Conservation (phyloP, 2,888 invertebrate species). For the Desoria tigrina region DNA sequence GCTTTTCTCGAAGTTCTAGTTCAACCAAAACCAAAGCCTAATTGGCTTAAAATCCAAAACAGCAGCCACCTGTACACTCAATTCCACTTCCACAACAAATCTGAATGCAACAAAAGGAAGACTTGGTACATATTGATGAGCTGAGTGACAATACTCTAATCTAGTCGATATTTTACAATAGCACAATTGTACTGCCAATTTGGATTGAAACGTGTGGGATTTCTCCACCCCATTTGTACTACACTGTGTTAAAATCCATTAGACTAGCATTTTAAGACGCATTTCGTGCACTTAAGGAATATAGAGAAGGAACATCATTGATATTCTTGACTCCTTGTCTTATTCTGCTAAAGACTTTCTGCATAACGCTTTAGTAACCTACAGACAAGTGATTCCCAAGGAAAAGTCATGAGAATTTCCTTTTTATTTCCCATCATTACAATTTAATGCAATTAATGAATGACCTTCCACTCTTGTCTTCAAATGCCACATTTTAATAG, state of each 20-base stretch:
- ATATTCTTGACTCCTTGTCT: too few species aligned
- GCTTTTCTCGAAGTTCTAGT: too few species aligned
- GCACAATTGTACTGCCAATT: too few species aligned
- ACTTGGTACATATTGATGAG: too few species aligned
- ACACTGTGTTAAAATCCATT: slow-evolving; percentile 10
- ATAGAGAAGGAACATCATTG: too few species aligned
- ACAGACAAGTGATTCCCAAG: slow-evolving; percentile 20
- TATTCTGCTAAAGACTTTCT: too few species aligned
- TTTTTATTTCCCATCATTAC: slow-evolving; percentile 21
- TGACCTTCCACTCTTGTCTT: slow-evolving; percentile 17
- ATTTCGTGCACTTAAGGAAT: neutral
- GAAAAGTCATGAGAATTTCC: slow-evolving; percentile 20
- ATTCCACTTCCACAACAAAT: neutral
- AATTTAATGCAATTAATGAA: slow-evolving; percentile 18
- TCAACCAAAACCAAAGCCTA: too few species aligned
- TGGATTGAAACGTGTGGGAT: slow-evolving; percentile 8
- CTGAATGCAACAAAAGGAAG: neutral
- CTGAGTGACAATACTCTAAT: too few species aligned
- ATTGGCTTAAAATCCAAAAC: too few species aligned
- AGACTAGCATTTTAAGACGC: neutral
- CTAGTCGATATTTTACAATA: too few species aligned
- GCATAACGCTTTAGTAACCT: too few species aligned
- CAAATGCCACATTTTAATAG: too few species aligned
- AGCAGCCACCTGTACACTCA: neutral
- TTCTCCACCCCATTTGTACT: slow-evolving; percentile 25